Percentiles rank a stretch among this genome's conserved stretches.
Evolutionary conservation across 2,113 vertebrate genomes (phyloP).

Genomic region (Meleagris gallopavo): DNA sequence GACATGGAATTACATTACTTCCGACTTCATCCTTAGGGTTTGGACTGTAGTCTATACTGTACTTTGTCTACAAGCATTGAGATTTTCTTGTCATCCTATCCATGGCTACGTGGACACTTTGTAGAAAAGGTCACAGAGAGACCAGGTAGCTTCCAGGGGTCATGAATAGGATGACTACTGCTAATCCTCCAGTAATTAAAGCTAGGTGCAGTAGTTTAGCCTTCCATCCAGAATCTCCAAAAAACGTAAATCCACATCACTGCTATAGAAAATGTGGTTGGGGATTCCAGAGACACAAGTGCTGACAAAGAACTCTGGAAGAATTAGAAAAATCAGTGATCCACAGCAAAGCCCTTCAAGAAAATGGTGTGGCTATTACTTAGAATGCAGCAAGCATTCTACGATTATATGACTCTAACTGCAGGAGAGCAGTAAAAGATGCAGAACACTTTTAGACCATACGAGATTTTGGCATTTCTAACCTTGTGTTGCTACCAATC

Average conservation of each 20-base stretch:
- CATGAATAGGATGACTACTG: background rate
- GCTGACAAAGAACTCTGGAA: background rate
- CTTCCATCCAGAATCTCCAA: background rate
- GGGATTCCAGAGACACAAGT: background rate
- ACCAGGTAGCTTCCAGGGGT: background rate
- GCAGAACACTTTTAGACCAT: background rate
- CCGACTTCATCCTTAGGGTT: background rate
- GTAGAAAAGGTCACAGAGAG: background rate
- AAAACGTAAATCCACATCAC: background rate
- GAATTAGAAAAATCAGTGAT: conserved; percentile 18
- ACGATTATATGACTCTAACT: background rate
- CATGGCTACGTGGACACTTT: background rate
- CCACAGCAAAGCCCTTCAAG: background rate
- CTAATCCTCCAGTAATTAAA: background rate
- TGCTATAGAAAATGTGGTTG: background rate
- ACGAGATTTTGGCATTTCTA: background rate
- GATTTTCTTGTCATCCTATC: background rate
- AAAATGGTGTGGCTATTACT: background rate
- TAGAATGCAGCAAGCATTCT: background rate
- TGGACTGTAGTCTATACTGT: background rate
- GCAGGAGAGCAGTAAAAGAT: background rate
- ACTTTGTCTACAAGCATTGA: background rate
- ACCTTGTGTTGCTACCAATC: accelerated
- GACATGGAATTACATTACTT: background rate
- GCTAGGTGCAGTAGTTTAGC: background rate